These are phyloP conservation scores for Carabus problematicus DNA, from an alignment of 2,888 invertebrate species.

Conservation along the genomic window DNA sequence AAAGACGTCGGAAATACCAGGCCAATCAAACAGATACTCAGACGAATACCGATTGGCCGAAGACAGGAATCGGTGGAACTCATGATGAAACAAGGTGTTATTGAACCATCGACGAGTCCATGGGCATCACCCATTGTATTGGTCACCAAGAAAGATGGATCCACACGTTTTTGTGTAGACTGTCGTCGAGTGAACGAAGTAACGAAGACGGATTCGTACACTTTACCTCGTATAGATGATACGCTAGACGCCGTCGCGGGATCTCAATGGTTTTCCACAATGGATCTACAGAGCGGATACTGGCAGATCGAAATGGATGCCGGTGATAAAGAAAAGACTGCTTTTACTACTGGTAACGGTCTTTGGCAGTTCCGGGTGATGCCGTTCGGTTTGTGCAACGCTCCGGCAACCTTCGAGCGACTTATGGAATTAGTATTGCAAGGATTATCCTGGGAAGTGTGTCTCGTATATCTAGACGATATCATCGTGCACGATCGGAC, in stretches of 20 bases:
- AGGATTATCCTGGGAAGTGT: conserved; percentile 32
- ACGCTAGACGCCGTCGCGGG: too few relatives aligned
- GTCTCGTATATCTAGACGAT: conserved; percentile 27
- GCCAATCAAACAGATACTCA: not conserved
- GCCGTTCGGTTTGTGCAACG: too few relatives aligned
- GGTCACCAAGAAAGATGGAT: conserved; percentile 44
- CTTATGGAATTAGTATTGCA: conserved; percentile 30
- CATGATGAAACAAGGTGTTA: not conserved
- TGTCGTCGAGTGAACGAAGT: conserved; percentile 13
- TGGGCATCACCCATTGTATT: conserved; percentile 37
- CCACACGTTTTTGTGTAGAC: conserved; percentile 14
- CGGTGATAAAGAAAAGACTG: conserved; percentile 3
- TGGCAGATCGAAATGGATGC: too few relatives aligned
- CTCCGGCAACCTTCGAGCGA: conserved; percentile 20
- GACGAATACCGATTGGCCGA: conserved; percentile 6
- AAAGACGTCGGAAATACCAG: not conserved
- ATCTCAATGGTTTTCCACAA: conserved; percentile 7
- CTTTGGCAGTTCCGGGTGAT: too few relatives aligned
- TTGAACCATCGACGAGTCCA: conserved; percentile 24
- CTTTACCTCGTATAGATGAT: conserved; percentile 15
- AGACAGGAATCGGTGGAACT: not conserved
- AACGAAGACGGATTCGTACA: conserved; percentile 16
- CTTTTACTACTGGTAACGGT: conserved; percentile 14
- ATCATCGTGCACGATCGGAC: too few relatives aligned
- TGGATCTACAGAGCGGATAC: too few relatives aligned